These are phyloP conservation scores for Chelonia mydas DNA, from an alignment of 2,797 vertebrate species.

Conservation along the genomic window DNA sequence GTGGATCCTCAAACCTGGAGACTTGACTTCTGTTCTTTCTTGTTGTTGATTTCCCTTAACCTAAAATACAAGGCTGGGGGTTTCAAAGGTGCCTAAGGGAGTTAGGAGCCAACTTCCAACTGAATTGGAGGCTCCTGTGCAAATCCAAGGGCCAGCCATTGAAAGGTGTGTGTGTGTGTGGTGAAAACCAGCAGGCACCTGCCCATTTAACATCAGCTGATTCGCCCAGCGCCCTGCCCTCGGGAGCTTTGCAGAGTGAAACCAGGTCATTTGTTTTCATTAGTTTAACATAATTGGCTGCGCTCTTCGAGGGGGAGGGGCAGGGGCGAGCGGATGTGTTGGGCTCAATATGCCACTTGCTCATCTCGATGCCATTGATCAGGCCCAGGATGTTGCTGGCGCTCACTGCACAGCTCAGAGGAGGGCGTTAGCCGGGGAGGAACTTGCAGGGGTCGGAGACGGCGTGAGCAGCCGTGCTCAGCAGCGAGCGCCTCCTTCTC, in stretches of 20 bases:
- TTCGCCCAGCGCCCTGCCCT: neutral
- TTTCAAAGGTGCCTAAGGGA: neutral
- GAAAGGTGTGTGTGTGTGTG: neutral
- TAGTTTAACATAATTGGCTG: slow-evolving; percentile 34
- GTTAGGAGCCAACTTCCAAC: neutral
- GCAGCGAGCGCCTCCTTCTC: too few species aligned
- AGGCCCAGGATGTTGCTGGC: neutral
- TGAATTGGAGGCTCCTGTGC: neutral
- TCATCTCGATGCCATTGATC: neutral
- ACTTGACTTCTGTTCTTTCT: neutral
- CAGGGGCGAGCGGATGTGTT: neutral
- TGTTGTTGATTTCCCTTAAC: neutral
- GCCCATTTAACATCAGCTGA: neutral
- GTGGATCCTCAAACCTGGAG: neutral
- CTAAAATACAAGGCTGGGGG: neutral
- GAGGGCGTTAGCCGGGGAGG: neutral
- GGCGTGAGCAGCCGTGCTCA: too few species aligned
- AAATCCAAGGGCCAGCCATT: neutral
- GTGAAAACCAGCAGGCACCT: neutral
- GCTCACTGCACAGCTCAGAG: neutral
- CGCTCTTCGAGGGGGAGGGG: neutral
- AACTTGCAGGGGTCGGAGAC: neutral
- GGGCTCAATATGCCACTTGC: slow-evolving; percentile 9
- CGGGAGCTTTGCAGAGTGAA: neutral
- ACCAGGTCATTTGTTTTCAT: slow-evolving; percentile 27